A percentile compares a stretch with the other conserved stretches of the same genome.
Conservation (phyloP, 2,888 invertebrate genomes). For the Cephalotes varians region DNA sequence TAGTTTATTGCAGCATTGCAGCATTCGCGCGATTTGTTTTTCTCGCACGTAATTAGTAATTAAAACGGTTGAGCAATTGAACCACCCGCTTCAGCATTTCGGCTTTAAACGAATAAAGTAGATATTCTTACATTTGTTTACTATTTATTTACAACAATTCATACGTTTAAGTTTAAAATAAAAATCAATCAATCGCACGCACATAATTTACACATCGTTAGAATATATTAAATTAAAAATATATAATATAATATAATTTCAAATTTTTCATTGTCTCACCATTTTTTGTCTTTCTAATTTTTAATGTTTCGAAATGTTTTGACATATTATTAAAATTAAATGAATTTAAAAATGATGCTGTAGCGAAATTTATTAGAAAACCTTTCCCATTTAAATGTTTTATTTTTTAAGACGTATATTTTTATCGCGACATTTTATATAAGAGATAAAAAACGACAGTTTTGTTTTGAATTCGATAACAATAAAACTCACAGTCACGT, state of each 20-base stretch:
- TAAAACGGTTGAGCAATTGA: constrained; percentile 12
- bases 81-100: background rate
- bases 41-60: constrained; percentile 17
- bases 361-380: constrained; percentile 17
- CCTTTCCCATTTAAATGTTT: constrained; percentile 16
- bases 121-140: background rate
- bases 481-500: constrained; percentile 23
- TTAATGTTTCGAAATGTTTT: background rate
- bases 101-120: background rate
- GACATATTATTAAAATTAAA: constrained; percentile 6
- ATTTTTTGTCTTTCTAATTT: background rate
- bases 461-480: constrained; percentile 2
- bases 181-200: background rate
- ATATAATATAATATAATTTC: background rate
- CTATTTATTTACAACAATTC: background rate
- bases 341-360: background rate
- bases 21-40: constrained; percentile 40
- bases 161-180: background rate
- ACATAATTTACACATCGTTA: background rate
- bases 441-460: background rate
- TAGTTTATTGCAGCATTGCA: constrained; percentile 20
- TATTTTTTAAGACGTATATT: constrained; percentile 4
- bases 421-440: background rate
- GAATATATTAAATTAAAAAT: background rate
- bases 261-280: background rate